Evolutionary conservation across 2,113 vertebrate genomes (phyloP).

Genomic region (Gopherus evgoodei): DNA sequence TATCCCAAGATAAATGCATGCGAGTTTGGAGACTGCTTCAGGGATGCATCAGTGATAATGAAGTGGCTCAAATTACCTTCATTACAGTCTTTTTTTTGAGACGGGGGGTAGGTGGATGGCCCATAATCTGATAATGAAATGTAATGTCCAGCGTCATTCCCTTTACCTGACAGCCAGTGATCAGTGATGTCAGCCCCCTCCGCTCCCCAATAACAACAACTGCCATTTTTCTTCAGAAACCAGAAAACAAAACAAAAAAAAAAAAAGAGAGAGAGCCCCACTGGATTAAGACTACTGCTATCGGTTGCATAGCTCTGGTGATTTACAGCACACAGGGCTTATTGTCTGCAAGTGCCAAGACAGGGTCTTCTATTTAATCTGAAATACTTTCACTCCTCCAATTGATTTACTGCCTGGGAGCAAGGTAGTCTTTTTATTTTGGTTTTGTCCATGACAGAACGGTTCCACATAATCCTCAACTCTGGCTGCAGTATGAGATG

Average conservation of each 20-base stretch:
- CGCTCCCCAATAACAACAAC: background rate
- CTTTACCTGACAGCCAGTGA: background rate
- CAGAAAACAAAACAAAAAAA: background rate
- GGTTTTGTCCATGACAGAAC: background rate
- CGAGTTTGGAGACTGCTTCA: background rate
- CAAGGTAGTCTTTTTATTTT: conserved; percentile 30
- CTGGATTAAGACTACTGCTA: conserved; percentile 35
- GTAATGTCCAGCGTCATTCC: background rate
- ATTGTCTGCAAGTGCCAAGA: conserved; percentile 8
- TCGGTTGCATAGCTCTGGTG: conserved; percentile 40
- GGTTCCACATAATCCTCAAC: background rate
- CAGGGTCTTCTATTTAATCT: conserved; percentile 12
- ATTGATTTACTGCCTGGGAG: conserved; percentile 59
- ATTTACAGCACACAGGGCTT: conserved; percentile 52
- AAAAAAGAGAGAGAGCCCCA: conserved; percentile 25
- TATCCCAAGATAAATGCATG: background rate
- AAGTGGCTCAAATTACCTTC: conserved; percentile 41
- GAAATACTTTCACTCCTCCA: conserved; percentile 30
- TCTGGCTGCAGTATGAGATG: background rate
- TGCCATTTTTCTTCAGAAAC: background rate
- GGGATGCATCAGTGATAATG: background rate
- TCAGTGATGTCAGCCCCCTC: background rate
- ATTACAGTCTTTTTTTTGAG: background rate
- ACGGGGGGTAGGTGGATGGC: background rate
- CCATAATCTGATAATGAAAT: background rate